Evolutionary conservation across 2,113 vertebrate genomes (phyloP).

Genomic region (Atherinomorus stipes): DNA sequence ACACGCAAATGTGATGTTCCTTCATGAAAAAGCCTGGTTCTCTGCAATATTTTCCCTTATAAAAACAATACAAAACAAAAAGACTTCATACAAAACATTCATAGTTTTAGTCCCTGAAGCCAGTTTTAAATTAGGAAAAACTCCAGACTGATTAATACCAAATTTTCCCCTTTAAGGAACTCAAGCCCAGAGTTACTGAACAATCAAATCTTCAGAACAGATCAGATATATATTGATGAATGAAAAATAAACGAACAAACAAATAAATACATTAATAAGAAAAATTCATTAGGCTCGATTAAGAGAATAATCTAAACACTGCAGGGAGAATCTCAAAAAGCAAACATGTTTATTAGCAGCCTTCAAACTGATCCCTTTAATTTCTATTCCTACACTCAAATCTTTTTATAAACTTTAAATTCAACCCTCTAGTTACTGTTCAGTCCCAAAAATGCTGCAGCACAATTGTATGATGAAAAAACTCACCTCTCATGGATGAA

Average conservation of each 20-base stretch:
- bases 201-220: background rate
- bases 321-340: background rate
- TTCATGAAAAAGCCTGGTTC: background rate
- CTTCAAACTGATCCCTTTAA: constrained; percentile 6
- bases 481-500: constrained; percentile 59
- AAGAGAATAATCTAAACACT: background rate
- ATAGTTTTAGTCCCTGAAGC: background rate
- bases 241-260: too few species aligned
- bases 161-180: background rate
- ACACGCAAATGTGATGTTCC: background rate
- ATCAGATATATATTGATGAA: too few species aligned
- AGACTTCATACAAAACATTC: background rate
- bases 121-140: background rate
- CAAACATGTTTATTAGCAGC: background rate
- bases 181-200: background rate
- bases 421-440: too few species aligned
- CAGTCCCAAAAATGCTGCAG: too few species aligned
- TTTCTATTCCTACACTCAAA: too few species aligned
- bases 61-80: background rate
- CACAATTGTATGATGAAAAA: background rate
- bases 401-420: too few species aligned
- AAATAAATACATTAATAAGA: too few species aligned
- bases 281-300: background rate
- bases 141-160: background rate
- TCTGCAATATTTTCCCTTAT: background rate